Percentiles rank a stretch among this genome's conserved stretches.
These are phyloP conservation scores for Amphipoea lucens DNA, from an alignment of 2,888 invertebrate genomes.

Conservation along the genomic window DNA sequence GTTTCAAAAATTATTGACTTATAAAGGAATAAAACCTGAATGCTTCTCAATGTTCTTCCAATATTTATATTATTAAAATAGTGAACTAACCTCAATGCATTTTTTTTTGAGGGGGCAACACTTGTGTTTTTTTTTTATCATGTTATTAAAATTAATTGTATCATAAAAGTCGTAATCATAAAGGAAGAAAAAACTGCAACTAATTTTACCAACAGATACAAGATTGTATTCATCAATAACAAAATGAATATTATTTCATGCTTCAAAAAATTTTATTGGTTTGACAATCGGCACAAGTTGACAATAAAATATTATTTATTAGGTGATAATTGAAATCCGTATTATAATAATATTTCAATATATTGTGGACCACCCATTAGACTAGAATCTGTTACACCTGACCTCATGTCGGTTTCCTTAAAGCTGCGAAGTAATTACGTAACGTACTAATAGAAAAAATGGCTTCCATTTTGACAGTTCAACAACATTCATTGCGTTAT, in stretches of 20 bases:
- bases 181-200: neutral
- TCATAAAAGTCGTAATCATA: slow-evolving; percentile 4
- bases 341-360: neutral
- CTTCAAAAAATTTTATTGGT: neutral
- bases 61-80: neutral
- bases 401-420: neutral
- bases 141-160: neutral
- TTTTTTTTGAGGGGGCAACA: neutral
- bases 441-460: neutral
- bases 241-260: neutral
- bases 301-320: neutral
- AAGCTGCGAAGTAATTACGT: neutral
- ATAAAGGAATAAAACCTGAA: neutral
- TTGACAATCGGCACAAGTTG: slow-evolving; percentile 1
- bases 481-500: neutral
- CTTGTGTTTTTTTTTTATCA: neutral
- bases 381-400: neutral
- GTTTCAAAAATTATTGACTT: neutral
- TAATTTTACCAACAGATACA: neutral
- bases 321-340: neutral
- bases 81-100: neutral
- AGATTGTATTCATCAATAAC: neutral
- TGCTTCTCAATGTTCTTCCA: neutral
- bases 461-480: neutral
- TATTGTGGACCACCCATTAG: neutral